phyloP scores from a whole-genome alignment of 2,797 vertebrate species.

The Phaenicophaeus curvirostris region DNA sequence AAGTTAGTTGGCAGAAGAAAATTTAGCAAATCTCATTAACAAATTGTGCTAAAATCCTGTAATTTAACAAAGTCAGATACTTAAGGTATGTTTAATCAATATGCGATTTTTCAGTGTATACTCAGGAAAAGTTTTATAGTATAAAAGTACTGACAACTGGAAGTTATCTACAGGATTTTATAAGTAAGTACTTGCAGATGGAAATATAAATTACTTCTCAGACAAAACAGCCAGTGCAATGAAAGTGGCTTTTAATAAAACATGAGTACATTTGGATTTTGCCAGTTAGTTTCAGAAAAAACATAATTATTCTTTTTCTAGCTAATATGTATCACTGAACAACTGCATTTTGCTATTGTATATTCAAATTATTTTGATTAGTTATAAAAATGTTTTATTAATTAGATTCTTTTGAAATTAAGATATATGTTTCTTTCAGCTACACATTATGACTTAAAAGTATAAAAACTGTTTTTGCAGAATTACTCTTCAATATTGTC shows the following conservation, averaged over 20 bases:
- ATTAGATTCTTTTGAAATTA: slow-evolving; percentile 37
- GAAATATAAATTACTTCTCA: slow-evolving; percentile 74
- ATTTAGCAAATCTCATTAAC: slow-evolving; percentile 69
- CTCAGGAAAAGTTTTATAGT: slow-evolving; percentile 65
- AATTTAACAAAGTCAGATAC: slow-evolving; percentile 67
- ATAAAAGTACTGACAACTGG: slow-evolving; percentile 73
- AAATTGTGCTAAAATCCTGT: slow-evolving; percentile 54
- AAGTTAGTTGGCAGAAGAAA: slow-evolving; percentile 62
- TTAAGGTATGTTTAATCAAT: slow-evolving; percentile 63
- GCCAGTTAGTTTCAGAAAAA: slow-evolving; percentile 71
- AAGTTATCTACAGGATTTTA: slow-evolving; percentile 77
- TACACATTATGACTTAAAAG: neutral
- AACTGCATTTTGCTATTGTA: slow-evolving; percentile 8
- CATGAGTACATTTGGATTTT: slow-evolving; percentile 69
- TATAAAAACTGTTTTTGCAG: neutral
- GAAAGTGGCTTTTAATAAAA: slow-evolving; percentile 79
- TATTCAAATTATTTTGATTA: slow-evolving; percentile 38
- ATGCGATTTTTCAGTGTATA: slow-evolving; percentile 63
- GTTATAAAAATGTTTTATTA: slow-evolving; percentile 39
- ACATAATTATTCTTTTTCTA: slow-evolving; percentile 68
- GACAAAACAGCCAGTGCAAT: slow-evolving; percentile 66
- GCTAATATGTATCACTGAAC: slow-evolving; percentile 54
- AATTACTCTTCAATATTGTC: neutral
- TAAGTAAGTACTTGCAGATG: slow-evolving; percentile 76
- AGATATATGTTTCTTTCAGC: slow-evolving; percentile 6